phyloP scores from a whole-genome alignment of 2,113 vertebrate genomes.

The Mastomys coucha region DNA sequence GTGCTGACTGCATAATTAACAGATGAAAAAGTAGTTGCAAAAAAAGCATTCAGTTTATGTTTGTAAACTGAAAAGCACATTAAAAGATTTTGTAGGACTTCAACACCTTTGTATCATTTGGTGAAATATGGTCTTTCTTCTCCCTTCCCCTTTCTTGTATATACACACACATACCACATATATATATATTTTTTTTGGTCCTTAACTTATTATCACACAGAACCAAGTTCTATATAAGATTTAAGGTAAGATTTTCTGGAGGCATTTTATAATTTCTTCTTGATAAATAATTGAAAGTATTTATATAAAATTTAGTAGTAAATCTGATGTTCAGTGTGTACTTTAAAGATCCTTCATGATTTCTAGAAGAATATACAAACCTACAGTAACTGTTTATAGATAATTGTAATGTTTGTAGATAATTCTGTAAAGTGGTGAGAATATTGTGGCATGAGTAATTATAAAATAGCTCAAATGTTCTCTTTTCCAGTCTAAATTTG shows the following conservation, averaged over 20 bases:
- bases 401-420: too few relatives aligned
- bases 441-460: not conserved
- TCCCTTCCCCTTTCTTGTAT: rapidly evolving
- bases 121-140: not conserved
- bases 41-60: not conserved
- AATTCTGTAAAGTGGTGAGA: not conserved
- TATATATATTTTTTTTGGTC: not conserved
- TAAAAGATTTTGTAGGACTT: not conserved
- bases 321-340: not conserved
- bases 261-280: not conserved
- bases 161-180: not conserved
- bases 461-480: not conserved
- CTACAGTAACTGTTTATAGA: too few relatives aligned
- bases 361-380: not conserved
- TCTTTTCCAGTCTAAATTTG: constrained; percentile 27
- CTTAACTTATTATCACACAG: not conserved
- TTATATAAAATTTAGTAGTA: not conserved
- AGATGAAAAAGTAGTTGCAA: not conserved
- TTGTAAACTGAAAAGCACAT: not conserved
- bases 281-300: not conserved
- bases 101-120: not conserved
- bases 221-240: not conserved
- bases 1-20: not conserved
- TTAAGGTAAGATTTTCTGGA: not conserved
- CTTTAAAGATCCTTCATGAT: not conserved